A percentile compares a stretch with the other conserved stretches of the same genome.
These are phyloP conservation scores for Oncopodura yosiiana DNA, from an alignment of 1,140 invertebrate genomes.

Conservation along the genomic window DNA sequence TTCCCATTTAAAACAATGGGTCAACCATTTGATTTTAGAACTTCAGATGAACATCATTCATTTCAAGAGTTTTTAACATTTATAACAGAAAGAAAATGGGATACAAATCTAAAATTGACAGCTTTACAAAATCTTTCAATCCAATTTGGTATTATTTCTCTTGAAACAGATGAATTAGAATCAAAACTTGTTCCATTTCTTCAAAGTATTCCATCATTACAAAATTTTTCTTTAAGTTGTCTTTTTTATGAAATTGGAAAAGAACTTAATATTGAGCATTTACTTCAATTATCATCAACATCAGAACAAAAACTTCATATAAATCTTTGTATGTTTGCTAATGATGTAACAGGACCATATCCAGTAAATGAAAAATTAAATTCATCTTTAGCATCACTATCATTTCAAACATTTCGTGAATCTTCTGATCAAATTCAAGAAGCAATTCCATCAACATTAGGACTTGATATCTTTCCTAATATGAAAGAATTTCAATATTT, in stretches of 20 bases:
- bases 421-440: constrained; percentile 15
- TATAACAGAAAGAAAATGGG: constrained; percentile 27
- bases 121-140: constrained; percentile 21
- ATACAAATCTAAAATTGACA: neutral
- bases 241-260: constrained; percentile 21
- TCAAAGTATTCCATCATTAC: neutral
- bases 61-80: constrained; percentile 29
- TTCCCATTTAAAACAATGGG: constrained; percentile 28
- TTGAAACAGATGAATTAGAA: constrained; percentile 16
- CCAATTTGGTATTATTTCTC: constrained; percentile 23
- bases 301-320: neutral
- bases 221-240: constrained; percentile 16
- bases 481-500: constrained; percentile 31
- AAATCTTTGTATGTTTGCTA: constrained; percentile 25
- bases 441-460: constrained; percentile 3
- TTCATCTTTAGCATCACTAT: constrained; percentile 1
- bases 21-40: constrained; percentile 27
- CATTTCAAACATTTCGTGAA: constrained; percentile 23
- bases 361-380: neutral
- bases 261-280: constrained; percentile 14
- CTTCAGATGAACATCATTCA: constrained; percentile 21
- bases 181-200: constrained; percentile 27
- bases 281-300: too few relatives aligned
- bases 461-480: neutral
- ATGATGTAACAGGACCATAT: constrained; percentile 19